phyloP scores from a whole-genome alignment of 2,888 invertebrate genomes.

The Chesias legatella region DNA sequence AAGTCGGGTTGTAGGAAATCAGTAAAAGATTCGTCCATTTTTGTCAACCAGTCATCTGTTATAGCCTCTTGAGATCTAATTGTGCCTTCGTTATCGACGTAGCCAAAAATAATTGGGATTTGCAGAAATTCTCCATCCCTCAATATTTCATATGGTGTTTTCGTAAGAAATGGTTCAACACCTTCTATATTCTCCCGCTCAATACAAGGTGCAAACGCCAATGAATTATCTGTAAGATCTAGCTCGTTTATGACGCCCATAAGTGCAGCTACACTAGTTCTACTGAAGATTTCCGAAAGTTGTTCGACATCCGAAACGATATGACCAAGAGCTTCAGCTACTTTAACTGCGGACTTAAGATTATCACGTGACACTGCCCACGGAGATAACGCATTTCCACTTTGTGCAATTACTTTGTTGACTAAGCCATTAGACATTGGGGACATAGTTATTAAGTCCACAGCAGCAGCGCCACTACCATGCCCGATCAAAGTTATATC shows the following conservation, averaged over 20 bases:
- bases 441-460: constrained; percentile 64
- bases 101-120: constrained; percentile 63
- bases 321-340: constrained; percentile 65
- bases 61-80: constrained; percentile 54
- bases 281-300: constrained; percentile 52
- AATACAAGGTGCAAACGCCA: constrained; percentile 68
- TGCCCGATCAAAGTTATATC: constrained; percentile 91
- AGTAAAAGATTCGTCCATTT: constrained; percentile 54
- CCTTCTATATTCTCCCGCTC: constrained; percentile 46
- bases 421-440: constrained; percentile 54
- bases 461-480: constrained; percentile 85
- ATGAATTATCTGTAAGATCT: constrained; percentile 58
- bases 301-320: constrained; percentile 42
- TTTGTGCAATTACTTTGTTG: constrained; percentile 63
- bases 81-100: constrained; percentile 66
- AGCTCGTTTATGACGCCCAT: constrained; percentile 65
- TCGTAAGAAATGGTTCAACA: constrained; percentile 47
- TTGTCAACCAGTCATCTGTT: constrained; percentile 50
- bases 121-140: constrained; percentile 42
- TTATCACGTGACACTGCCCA: constrained; percentile 70
- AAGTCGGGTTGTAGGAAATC: constrained; percentile 64
- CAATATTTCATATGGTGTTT: constrained; percentile 54
- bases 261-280: constrained; percentile 53
- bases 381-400: constrained; percentile 66
- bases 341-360: constrained; percentile 50